Base-by-base conservation (phyloP, 2,113 vertebrate species). In the Tichodroma muraria region DNA sequence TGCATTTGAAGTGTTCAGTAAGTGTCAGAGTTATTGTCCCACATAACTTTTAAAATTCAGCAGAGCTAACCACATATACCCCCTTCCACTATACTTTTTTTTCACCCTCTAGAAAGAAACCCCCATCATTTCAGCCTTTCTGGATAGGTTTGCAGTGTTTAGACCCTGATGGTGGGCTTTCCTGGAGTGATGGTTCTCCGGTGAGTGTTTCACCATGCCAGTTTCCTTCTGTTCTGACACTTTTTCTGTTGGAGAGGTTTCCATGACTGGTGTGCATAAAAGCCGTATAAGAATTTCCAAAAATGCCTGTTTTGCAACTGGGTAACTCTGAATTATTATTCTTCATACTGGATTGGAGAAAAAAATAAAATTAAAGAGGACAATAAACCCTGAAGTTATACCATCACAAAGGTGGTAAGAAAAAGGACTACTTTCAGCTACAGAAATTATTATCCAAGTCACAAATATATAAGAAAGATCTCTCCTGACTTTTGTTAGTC, bases 121-220 rank as follows among this genome's bases (percentile, higher is more conserved):
- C 59, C 2, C 44, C 27, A 30, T 93, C 97, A 53, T 84, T 95
- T 59, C 94, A 94, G 30, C 59, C 94, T 28, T 98, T 97, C 44
- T 99, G 99, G 99, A 98, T 99, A 59, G 99, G 99, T 60, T 90
- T 99, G 92, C 97, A 89, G 15, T 92, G 94, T 5, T 95, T 97
- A 31, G 97, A 98, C 77, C 94, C 98, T 89, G 97, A 97, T 8
- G 90, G 94, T 80, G 98, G 98, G 17, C 98, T 98, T 83, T 92
- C 81, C n/a, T 99, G 99, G 98, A 97, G 95, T 31, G 98, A 99
- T 38, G 98, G 97, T 20, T 98, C 98, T 6, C 91, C 98, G 6
- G 99, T 99, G 96, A 96, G 98, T 98, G 54, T 60, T 73, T 35
- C 11, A 82, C 6, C 21, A n/a, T 8, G 2, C 11, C 33, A n/a